A percentile compares a stretch with the other conserved stretches of the same genome.
These are phyloP conservation scores for Stichodactyla helianthus DNA, from an alignment of 64 coral and sea anemone species.

Conservation along the genomic window DNA sequence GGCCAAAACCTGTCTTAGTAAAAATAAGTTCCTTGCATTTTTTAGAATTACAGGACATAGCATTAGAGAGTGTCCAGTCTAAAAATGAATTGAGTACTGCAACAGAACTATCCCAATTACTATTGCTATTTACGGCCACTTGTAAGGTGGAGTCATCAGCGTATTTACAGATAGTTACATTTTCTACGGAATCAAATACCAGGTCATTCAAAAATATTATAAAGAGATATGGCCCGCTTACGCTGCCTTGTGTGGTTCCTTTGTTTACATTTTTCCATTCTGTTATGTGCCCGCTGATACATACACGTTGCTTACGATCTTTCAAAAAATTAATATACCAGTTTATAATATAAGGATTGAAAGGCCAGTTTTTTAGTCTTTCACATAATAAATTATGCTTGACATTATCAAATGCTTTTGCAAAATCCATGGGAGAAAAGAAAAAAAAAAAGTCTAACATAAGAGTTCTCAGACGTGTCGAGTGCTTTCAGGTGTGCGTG, in stretches of 20 bases:
- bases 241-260: conserved; percentile 33
- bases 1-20: no score
- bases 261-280: conserved; percentile 2
- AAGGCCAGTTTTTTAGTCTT: conserved; percentile 17
- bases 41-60: no score
- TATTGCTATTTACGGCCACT: no score
- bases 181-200: no score
- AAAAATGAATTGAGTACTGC: no score
- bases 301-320: conserved; percentile 11
- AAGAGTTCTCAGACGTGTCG: not conserved
- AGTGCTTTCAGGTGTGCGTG: not conserved
- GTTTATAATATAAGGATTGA: conserved; percentile 37
- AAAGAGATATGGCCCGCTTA: conserved; percentile 20
- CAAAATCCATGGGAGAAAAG: conserved; percentile 50
- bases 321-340: conserved; percentile 29
- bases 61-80: no score
- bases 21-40: no score
- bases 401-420: conserved; percentile 40
- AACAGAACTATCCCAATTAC: no score
- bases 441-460: conserved; percentile 32
- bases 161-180: not conserved
- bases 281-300: not conserved
- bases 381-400: conserved; percentile 29
- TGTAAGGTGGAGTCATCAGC: no score
- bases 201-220: conserved; percentile 24